A percentile compares a stretch with the other conserved stretches of the same genome.
Evolutionary conservation across 1,140 invertebrate genomes (phyloP).

Genomic region (Pteromalus puparum): DNA sequence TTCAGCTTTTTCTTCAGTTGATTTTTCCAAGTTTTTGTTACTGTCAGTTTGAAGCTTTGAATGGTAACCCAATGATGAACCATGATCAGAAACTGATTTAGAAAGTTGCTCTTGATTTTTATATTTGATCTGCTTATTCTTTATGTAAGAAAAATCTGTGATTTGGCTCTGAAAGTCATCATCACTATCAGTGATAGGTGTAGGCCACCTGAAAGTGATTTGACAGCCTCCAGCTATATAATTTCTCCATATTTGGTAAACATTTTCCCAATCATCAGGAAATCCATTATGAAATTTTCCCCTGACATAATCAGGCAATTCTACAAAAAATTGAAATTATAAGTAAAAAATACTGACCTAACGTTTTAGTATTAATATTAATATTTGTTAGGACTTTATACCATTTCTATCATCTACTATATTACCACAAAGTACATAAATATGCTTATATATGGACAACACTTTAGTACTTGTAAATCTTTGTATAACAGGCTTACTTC

Average conservation of each 20-base stretch:
- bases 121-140: conserved; percentile 20
- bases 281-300: conserved; percentile 71
- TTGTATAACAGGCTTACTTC: conserved; percentile 65
- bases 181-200: conserved; percentile 65
- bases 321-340: conserved; percentile 52
- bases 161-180: conserved; percentile 67
- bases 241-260: conserved; percentile 65
- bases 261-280: conserved; percentile 71
- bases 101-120: neutral
- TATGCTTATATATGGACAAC: conserved; percentile 63
- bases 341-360: neutral
- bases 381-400: conserved; percentile 46
- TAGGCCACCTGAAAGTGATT: conserved; percentile 68
- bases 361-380: conserved; percentile 23
- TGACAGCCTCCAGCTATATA: conserved; percentile 58
- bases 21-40: conserved; percentile 12
- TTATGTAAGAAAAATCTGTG: conserved; percentile 57
- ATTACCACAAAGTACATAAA: conserved; percentile 64
- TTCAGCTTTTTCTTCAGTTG: conserved; percentile 1
- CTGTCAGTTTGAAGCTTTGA: conserved; percentile 3
- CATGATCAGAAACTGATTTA: conserved; percentile 5
- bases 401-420: conserved; percentile 63
- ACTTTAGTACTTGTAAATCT: conserved; percentile 58
- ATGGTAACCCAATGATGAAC: conserved; percentile 21
- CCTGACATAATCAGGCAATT: conserved; percentile 67